Percentiles rank a stretch among this genome's conserved stretches.
phyloP scores from a whole-genome alignment of 2,888 invertebrate species.

The Melieria crassipennis region DNA sequence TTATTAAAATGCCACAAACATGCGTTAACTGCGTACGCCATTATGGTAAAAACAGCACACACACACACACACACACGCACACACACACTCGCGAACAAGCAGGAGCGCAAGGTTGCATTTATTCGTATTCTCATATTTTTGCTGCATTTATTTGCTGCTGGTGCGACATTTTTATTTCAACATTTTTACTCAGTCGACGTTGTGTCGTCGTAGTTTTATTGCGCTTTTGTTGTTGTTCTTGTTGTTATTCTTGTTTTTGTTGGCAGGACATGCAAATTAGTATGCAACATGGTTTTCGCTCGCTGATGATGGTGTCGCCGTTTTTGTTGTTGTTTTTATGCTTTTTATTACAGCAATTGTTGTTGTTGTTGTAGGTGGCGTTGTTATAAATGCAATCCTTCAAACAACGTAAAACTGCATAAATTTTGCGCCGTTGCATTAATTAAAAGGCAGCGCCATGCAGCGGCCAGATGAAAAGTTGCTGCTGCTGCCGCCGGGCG shows the following conservation, averaged over 20 bases:
- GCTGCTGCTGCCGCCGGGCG: not conserved
- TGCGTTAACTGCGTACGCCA: slow-evolving; percentile 16
- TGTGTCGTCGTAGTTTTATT: no score
- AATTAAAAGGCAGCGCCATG: not conserved
- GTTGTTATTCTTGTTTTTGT: no score
- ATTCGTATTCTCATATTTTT: no score
- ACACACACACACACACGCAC: not conserved
- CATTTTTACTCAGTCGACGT: no score
- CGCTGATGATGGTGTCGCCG: no score
- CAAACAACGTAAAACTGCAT: not conserved
- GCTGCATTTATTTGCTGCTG: no score
- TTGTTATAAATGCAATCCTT: not conserved
- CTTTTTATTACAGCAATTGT: not conserved
- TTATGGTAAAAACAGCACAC: not conserved
- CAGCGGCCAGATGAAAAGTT: not conserved
- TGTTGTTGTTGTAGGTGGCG: not conserved
- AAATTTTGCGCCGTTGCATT: slow-evolving; percentile 3
- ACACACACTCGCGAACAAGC: not conserved
- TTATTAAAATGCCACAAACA: slow-evolving; percentile 24
- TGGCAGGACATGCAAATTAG: no score
- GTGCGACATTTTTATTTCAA: no score
- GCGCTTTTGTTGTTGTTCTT: no score
- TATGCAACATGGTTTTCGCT: no score
- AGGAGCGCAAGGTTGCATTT: no score
- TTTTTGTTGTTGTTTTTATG: no score